Evolutionary conservation across 2,797 vertebrate genomes (phyloP).

Genomic region (Alectoris magna): DNA sequence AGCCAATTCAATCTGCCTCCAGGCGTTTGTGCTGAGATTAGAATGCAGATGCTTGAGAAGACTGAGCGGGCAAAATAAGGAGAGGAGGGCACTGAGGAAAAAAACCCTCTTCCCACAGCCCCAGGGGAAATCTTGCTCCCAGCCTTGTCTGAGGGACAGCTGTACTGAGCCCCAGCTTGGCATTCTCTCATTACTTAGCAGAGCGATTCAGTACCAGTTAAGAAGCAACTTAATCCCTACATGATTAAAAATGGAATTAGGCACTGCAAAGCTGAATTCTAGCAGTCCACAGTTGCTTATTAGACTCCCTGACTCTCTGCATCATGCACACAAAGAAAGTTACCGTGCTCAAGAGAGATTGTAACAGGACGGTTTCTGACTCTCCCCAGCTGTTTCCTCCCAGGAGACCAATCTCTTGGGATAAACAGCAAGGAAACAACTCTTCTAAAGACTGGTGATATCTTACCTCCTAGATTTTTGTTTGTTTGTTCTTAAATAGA

Average conservation of each 20-base stretch:
- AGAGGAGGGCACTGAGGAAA: neutral
- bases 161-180: neutral
- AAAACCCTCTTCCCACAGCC: fast-evolving
- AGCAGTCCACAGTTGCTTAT: neutral
- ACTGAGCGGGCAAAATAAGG: neutral
- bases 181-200: neutral
- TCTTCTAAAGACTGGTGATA: neutral
- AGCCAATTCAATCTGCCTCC: neutral
- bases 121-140: neutral
- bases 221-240: neutral
- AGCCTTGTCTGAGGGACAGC: neutral
- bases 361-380: neutral
- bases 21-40: neutral
- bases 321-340: neutral
- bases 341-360: neutral
- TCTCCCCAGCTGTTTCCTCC: neutral
- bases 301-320: neutral
- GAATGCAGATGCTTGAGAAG: neutral
- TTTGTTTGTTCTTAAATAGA: neutral
- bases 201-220: neutral
- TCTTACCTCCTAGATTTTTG: neutral
- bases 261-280: neutral
- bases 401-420: neutral
- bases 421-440: neutral
- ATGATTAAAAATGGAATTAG: neutral